A percentile compares a stretch with the other conserved stretches of the same genome.
Evolutionary conservation across 2,888 invertebrate genomes (phyloP).

Genomic region (Mesorhabditis belari): DNA sequence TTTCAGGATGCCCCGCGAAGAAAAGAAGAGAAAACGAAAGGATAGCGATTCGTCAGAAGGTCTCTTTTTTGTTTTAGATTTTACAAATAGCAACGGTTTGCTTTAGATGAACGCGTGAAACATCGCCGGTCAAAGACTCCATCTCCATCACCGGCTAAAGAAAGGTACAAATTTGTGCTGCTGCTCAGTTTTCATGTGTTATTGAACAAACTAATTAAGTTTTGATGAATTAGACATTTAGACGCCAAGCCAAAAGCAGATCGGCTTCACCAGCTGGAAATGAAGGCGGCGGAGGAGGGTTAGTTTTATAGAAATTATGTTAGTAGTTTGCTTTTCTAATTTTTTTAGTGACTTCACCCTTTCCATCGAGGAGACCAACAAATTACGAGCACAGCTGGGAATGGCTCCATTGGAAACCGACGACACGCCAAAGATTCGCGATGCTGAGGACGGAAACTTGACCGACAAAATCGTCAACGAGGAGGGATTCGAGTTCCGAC

Average conservation of each 20-base stretch:
- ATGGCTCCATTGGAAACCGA: slow-evolving; percentile 77
- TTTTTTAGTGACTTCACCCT: slow-evolving; percentile 29
- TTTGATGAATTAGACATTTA: neutral
- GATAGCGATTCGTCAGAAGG: neutral
- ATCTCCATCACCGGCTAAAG: no score
- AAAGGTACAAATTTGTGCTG: no score
- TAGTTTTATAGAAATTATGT: neutral
- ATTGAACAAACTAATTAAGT: neutral
- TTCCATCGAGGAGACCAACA: slow-evolving; percentile 56
- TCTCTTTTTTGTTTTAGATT: neutral
- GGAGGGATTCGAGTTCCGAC: slow-evolving; percentile 55
- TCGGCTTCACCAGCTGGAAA: neutral
- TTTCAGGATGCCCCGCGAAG: neutral
- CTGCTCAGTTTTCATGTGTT: no score
- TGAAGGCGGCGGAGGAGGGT: neutral
- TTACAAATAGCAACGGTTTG: no score
- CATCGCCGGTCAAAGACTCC: no score
- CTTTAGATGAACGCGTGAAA: no score
- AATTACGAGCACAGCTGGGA: slow-evolving; percentile 81
- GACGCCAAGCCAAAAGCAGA: neutral
- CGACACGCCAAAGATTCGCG: slow-evolving; percentile 22
- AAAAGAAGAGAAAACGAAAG: neutral
- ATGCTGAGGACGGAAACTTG: slow-evolving; percentile 52
- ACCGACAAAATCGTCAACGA: slow-evolving; percentile 57
- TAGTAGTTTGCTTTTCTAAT: no score